Evolutionary conservation across 2,888 invertebrate species (phyloP), one percentile per base, ranked within the genome.

Genomic region (Neoitamus cyanurus): DNA sequence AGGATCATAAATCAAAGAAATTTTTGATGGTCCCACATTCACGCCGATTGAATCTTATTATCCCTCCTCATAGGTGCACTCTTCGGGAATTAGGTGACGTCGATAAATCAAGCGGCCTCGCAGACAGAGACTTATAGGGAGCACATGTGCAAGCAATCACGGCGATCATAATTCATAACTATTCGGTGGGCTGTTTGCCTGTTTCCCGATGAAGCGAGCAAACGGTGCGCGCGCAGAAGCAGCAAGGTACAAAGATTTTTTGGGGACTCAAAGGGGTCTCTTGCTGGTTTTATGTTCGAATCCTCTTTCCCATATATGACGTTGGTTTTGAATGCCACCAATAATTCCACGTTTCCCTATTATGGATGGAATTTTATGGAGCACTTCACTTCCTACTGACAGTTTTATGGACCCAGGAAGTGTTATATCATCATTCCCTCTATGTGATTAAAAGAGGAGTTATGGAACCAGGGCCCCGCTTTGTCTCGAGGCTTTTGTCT

Each of bases 71-170:
- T 30, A 78, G 46, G 42, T 78, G 46, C 46, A 30, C 48, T 78
- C 48, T 30, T 30, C 25, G 46, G 30, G 78, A 78, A 78, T 78
- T 78, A 78, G 46, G 78, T 78, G 78, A 78, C 46, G 78, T 48
- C 78, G 13, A 78, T 78, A 78, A 78, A 78, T 78, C 48, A 78
- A 46, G 25, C 15, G 13, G 7, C 42, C 37, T 6, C 6, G 25
- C 3, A 37, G 75, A 34, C 25, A 25, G 13, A 28, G 46, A 46
- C 58, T 78, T 48, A 48, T 48, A 48, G 78, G 46, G 46, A 46
- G 46, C 78, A 78, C 78, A 78, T 78, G 78, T 78, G 78, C 48
- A 78, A 78, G 78, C 46, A 15, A 78, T 78, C 78, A 78, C 28
- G 13, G 46, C 46, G 48, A 78, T 78, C 48, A 78, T 78, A 48